These are phyloP conservation scores for Platycercus adscitus DNA, from an alignment of 2,113 vertebrate species.

Conservation along the genomic window DNA sequence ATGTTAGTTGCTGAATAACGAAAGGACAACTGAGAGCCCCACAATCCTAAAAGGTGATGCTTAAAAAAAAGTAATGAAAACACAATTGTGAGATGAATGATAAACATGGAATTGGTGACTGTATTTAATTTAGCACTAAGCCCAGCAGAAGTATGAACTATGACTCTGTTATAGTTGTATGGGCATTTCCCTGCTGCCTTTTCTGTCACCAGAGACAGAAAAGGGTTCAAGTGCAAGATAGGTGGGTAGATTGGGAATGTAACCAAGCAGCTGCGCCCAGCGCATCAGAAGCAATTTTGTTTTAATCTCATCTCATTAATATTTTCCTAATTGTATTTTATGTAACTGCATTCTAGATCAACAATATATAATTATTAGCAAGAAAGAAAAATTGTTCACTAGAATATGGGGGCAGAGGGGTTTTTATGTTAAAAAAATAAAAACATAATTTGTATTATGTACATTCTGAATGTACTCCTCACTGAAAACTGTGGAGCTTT, in stretches of 20 bases:
- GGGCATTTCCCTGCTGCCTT: not conserved
- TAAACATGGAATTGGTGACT: not conserved
- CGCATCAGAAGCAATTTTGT: conserved; percentile 5
- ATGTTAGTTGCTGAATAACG: not conserved
- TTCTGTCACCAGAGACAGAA: not conserved
- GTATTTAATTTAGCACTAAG: not conserved
- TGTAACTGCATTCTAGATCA: not conserved
- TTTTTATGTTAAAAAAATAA: not conserved
- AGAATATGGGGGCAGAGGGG: not conserved
- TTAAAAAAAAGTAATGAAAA: not conserved
- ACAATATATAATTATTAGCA: not conserved
- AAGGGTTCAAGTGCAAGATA: not conserved
- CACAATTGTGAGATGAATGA: not conserved
- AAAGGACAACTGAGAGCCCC: not conserved
- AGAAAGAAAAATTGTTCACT: not conserved
- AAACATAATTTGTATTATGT: not conserved
- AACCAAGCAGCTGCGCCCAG: not conserved
- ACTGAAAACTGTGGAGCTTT: not conserved
- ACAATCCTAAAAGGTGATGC: not conserved
- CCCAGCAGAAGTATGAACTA: not conserved
- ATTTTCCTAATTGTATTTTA: conserved; percentile 26
- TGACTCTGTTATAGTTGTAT: not conserved
- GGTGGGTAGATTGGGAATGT: not conserved
- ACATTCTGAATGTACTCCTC: not conserved
- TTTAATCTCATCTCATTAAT: not conserved